These are phyloP conservation scores for Hydractinia symbiolongicarpus DNA, from an alignment of 30 jellyfish, hydroid and myxozoan species.

Conservation along the genomic window DNA sequence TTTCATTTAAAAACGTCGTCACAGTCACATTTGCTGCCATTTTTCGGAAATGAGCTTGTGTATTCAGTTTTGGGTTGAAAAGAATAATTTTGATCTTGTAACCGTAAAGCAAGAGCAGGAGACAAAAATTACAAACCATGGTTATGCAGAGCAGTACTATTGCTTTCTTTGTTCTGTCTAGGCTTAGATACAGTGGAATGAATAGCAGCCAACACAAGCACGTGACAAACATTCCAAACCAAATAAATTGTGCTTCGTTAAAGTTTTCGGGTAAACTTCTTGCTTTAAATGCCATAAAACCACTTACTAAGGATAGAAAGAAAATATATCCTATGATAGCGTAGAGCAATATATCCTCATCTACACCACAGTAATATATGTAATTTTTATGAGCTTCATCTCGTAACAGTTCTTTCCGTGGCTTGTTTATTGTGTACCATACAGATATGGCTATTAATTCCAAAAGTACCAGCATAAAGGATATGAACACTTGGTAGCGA, in stretches of 20 bases:
- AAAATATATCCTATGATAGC: constrained; percentile 32
- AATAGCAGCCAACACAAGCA: constrained; percentile 42
- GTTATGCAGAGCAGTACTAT: constrained; percentile 4
- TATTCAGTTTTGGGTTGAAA: constrained; percentile 14
- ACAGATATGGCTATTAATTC: constrained; percentile 34
- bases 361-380: constrained; percentile 22
- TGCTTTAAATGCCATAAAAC: constrained; percentile 79
- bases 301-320: constrained; percentile 49
- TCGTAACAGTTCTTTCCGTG: not conserved
- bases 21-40: constrained; percentile 30
- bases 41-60: constrained; percentile 4
- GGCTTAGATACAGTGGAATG: constrained; percentile 1
- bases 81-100: constrained; percentile 11
- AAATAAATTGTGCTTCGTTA: constrained; percentile 75
- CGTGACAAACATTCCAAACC: constrained; percentile 62
- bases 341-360: constrained; percentile 18
- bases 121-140: constrained; percentile 20
- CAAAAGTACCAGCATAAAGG: constrained; percentile 33
- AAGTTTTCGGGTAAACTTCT: constrained; percentile 68
- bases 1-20: constrained; percentile 21
- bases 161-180: not conserved
- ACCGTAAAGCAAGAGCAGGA: constrained; percentile 16
- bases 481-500: constrained; percentile 43
- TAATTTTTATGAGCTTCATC: not conserved
- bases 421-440: constrained; percentile 28